Evolutionary conservation across 2,113 vertebrate genomes (phyloP), one percentile per base, ranked within the genome.

Genomic region (Narcine bancroftii): DNA sequence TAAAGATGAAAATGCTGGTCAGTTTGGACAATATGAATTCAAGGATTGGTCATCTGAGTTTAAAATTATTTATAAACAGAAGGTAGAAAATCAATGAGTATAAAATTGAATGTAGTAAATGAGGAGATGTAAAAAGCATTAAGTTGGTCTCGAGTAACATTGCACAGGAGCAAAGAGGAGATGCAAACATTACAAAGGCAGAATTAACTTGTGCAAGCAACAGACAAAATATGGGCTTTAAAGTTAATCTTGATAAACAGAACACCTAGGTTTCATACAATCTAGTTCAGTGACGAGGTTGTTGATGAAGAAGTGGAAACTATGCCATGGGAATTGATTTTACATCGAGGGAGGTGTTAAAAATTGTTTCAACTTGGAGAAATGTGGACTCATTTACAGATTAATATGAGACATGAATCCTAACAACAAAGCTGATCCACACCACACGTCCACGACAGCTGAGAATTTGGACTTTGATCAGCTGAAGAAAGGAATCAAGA

Each of bases 401-500:
- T n/a, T 83, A 50, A 56, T n/a, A 53, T 87, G 53, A 19, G 53
- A 29, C 15, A 21, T 36, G 81, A n/a, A 60, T 63, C 19, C 81
- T 24, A 87, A 87, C 53, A 87, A 33, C 53, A 85, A 85, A 85
- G 33, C 81, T 36, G 81, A 56, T 85, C 53, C 33, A 53, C 15
- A 19, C 53, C 81, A 36, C 15, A 21, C 81, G 60, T 53, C 4
- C 36, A 0, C 53, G 4, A 53, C 53, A 63, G 33, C 53, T 87
- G 53, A 87, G 53, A 87, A 87, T 60, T 87, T 33, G 10, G 33
- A 39, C 81, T 60, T 87, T 87, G 81, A 63, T 87, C 81, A 36
- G 81, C 33, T 87, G 81, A 36, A 87, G 81, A 60, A 60, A 87
- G 81, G 81, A 87, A 47, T 91, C 42, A 69, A 65, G 65, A 91